Evolutionary conservation across 2,113 vertebrate genomes (phyloP).

Genomic region (Dunckerocampus dactyliophorus): DNA sequence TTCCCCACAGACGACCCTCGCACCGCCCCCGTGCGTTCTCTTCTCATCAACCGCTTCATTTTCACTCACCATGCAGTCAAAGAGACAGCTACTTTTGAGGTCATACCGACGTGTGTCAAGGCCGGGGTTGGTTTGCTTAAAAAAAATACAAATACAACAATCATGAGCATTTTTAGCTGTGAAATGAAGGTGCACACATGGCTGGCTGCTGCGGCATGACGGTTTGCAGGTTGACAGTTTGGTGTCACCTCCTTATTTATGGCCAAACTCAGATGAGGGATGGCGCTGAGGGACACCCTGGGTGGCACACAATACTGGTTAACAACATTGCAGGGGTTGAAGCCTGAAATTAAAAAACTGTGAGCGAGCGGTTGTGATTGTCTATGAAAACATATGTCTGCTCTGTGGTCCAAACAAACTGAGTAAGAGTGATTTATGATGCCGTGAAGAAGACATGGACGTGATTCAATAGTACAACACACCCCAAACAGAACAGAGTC

Average conservation of each 20-base stretch:
- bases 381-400: background rate
- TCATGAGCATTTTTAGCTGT: conserved; percentile 30
- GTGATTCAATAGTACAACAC: conserved; percentile 35
- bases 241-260: conserved; percentile 74
- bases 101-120: conserved; percentile 29
- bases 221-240: conserved; percentile 72
- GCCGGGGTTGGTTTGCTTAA: conserved; percentile 44
- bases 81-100: conserved; percentile 11
- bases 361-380: background rate
- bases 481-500: conserved; percentile 20
- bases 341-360: background rate
- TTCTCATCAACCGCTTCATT: conserved; percentile 21
- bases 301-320: conserved; percentile 32
- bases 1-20: conserved; percentile 30
- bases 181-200: conserved; percentile 27
- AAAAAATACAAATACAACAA: conserved; percentile 25
- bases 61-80: conserved; percentile 14
- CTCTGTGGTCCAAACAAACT: conserved; percentile 14
- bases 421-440: conserved; percentile 14
- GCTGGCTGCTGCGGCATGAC: conserved; percentile 52
- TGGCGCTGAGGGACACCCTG: conserved; percentile 28
- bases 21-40: conserved; percentile 17
- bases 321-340: background rate
- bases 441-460: conserved; percentile 13
- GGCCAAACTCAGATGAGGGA: conserved; percentile 57